Base-by-base conservation (phyloP, 2,888 invertebrate species). In the Eupithecia pulchellata region DNA sequence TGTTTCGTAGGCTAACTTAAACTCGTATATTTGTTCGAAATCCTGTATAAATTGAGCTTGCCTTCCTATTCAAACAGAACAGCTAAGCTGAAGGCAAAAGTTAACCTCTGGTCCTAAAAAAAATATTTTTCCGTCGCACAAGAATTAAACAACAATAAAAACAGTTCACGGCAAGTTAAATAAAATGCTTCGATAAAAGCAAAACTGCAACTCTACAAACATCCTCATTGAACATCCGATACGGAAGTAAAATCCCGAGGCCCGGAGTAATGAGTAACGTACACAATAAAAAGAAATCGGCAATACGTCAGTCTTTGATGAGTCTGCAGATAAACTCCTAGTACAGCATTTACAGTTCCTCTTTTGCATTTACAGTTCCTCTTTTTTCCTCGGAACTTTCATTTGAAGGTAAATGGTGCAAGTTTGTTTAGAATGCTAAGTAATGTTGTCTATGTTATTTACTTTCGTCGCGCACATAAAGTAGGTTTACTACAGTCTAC, bases 391-490 rank as follows among this genome's bases (percentile, higher is more conserved):
- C 32, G 32, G 30, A 60, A 34, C 4, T 30, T 14, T 25, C n/a
- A 34, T 32, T 60, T 60, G 5, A 4, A 34, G 32, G 20, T 2
- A 13, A 27, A 0, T 57, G 27, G 9, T 34, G 4, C 8, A 8
- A 30, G 30, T 6, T 30, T 4, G 30, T 30, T 30, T 30, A 6
- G 6, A 34, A 34, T 9, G 34, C 6, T 6, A 64, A 74, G 71
- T 72, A 34, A 75, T 77, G 77, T 72, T 78, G 80, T 75, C 77
- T 68, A 71, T 72, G 77, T 78, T 71, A 79, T 82, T 81, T 80
- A 83, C 80, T 82, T 82, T 77, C 75, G 63, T 72, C 69, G 75
- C 78, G 63, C 76, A 68, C 77, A 80, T 83, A 83, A 83, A 82
- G 73, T 71, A 68, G 75, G 78, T 83, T 83, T 84, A 84, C 77